A percentile compares a stretch with the other conserved stretches of the same genome.
Evolutionary conservation across 2,888 invertebrate species (phyloP).

Genomic region (Geophilus truncorum): DNA sequence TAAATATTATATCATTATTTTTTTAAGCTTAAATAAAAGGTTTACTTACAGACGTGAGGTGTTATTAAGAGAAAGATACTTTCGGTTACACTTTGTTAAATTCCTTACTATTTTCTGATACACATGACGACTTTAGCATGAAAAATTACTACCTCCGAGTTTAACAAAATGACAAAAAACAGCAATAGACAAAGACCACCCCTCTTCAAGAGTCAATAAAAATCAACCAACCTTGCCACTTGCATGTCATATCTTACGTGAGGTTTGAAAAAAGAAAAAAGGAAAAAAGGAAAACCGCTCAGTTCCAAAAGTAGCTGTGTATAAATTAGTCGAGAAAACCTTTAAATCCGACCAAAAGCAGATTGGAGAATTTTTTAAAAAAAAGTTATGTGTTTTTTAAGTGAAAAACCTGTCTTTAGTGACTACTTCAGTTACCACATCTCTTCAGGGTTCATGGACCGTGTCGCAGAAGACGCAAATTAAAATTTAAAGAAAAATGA

Average conservation of each 20-base stretch:
- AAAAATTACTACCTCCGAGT: constrained; percentile 5
- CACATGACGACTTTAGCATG: neutral
- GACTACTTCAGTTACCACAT: neutral
- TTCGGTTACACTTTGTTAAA: constrained; percentile 5
- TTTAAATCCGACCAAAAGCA: neutral
- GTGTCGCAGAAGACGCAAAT: neutral
- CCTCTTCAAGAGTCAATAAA: constrained; percentile 18
- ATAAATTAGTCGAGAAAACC: neutral
- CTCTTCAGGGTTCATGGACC: constrained; percentile 14
- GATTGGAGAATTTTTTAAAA: neutral
- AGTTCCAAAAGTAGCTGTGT: neutral
- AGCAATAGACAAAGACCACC: neutral
- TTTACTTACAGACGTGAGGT: neutral
- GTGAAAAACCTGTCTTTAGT: neutral
- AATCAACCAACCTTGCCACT: constrained; percentile 16
- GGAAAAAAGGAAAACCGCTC: no score
- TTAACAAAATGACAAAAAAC: constrained; percentile 16
- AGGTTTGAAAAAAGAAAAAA: neutral
- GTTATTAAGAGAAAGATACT: neutral
- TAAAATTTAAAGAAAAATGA: neutral
- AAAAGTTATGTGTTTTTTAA: neutral
- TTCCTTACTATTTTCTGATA: neutral
- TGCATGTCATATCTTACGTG: neutral
- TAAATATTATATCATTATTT: neutral
- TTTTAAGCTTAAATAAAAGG: neutral